phyloP scores from a whole-genome alignment of 2,888 invertebrate species.

The Rhagium mordax region DNA sequence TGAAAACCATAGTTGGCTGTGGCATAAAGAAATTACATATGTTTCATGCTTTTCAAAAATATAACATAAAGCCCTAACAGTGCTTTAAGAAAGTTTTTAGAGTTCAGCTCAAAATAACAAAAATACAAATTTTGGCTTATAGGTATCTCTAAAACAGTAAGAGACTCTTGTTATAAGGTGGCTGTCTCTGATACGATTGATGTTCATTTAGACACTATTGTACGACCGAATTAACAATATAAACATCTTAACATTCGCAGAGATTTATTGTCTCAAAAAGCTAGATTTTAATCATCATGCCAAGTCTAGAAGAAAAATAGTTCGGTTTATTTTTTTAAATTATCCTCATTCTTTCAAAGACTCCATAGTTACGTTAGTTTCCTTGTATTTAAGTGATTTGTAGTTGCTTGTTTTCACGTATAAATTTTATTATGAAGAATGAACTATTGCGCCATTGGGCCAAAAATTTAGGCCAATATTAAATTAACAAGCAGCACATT shows the following conservation, averaged over 20 bases:
- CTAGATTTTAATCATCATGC: neutral
- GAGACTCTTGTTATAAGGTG: neutral
- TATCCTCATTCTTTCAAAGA: neutral
- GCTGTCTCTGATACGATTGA: neutral
- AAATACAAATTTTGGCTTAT: too few relatives aligned
- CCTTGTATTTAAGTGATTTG: neutral
- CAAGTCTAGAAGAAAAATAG: neutral
- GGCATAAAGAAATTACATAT: too few relatives aligned
- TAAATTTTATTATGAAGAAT: neutral
- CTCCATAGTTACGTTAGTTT: neutral
- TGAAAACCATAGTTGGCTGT: too few relatives aligned
- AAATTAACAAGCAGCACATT: neutral
- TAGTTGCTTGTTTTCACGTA: neutral
- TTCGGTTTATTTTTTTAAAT: neutral
- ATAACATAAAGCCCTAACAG: too few relatives aligned
- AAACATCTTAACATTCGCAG: neutral
- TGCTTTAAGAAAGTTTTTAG: too few relatives aligned
- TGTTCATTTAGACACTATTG: neutral
- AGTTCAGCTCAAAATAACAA: too few relatives aligned
- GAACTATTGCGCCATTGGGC: neutral
- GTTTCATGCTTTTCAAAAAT: too few relatives aligned
- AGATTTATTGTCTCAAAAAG: neutral
- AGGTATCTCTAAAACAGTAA: too few relatives aligned
- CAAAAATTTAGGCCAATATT: slow-evolving; percentile 5
- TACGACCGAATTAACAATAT: neutral